Evolutionary conservation across 1,140 invertebrate species (phyloP).

Genomic region (Temnothorax curvispinosus): DNA sequence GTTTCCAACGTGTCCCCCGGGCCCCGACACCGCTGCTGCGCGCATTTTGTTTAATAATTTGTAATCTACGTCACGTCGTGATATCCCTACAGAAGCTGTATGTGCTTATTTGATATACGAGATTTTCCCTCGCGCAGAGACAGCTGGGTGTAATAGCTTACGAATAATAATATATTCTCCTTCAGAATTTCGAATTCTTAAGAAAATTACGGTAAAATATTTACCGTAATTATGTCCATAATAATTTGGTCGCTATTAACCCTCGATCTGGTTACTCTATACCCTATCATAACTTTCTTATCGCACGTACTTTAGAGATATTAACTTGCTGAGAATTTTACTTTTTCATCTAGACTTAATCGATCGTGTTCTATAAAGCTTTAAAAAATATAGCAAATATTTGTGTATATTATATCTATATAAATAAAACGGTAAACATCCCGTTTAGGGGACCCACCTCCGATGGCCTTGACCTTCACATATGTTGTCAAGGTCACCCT

Average conservation of each 20-base stretch:
- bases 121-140: background rate
- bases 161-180: background rate
- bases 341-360: background rate
- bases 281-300: background rate
- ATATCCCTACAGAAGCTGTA: background rate
- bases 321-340: background rate
- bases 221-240: background rate
- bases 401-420: background rate
- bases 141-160: background rate
- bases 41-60: slow-evolving; percentile 49
- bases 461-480: no score
- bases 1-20: slow-evolving; percentile 31
- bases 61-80: slow-evolving; percentile 24
- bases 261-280: background rate
- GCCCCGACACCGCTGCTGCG: background rate
- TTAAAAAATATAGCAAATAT: background rate
- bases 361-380: background rate
- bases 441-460: no score
- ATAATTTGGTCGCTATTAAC: background rate
- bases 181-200: background rate
- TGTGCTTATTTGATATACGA: background rate
- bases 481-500: no score
- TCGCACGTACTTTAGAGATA: background rate
- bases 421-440: no score
- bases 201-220: background rate